Percentiles rank a stretch among this genome's conserved stretches.
Conservation (phyloP, 35 echinoderm and acorn worm species). For the Lytechinus variegatus region DNA sequence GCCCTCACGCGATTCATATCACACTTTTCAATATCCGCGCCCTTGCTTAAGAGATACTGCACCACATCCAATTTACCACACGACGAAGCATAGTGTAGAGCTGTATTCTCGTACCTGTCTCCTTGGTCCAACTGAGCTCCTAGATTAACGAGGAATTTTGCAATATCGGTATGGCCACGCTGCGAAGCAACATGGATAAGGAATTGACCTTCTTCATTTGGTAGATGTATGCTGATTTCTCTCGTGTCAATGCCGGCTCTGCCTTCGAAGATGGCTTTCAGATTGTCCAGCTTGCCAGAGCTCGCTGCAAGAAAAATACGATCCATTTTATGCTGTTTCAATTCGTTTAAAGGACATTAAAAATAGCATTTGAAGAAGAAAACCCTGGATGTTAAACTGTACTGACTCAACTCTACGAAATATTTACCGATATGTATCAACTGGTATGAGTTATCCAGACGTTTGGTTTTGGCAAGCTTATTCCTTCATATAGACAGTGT, state of each 20-base stretch:
- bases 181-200: neutral
- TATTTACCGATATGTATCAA: no score
- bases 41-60: neutral
- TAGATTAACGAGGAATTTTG: neutral
- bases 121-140: neutral
- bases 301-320: neutral
- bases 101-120: neutral
- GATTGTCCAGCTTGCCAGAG: neutral
- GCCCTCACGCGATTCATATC: neutral
- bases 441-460: no score
- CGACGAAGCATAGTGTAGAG: neutral
- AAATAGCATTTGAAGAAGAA: no score
- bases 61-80: neutral
- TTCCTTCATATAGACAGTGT: no score
- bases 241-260: neutral
- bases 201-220: neutral
- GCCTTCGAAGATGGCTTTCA: neutral
- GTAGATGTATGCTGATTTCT: neutral
- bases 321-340: neutral
- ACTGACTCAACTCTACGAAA: no score
- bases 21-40: neutral
- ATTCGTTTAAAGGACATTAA: no score
- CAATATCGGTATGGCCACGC: neutral
- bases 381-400: no score
- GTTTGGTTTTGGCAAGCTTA: no score